Percentiles rank a stretch among this genome's conserved stretches.
phyloP scores from a whole-genome alignment of 2,797 vertebrate species.

The Anguilla pacifica region DNA sequence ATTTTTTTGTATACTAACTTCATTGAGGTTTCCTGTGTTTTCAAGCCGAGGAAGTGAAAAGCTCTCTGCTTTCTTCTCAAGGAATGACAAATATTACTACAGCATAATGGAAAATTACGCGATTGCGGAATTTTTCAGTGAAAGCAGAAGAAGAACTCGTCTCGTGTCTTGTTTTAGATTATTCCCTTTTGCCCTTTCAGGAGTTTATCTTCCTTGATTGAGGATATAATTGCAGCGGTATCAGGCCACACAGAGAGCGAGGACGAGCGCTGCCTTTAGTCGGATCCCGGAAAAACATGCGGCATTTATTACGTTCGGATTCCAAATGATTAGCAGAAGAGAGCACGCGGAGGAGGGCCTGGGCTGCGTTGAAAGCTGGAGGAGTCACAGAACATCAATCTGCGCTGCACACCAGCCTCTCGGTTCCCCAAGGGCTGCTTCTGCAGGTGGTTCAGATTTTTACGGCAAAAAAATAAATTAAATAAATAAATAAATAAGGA shows the following conservation, averaged over 20 bases:
- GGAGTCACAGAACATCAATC: conserved; percentile 60
- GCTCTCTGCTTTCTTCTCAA: neutral
- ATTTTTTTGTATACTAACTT: neutral
- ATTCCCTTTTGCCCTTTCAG: conserved; percentile 41
- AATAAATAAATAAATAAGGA: conserved; percentile 50
- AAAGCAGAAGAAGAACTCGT: conserved; percentile 31
- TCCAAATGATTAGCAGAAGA: conserved; percentile 76
- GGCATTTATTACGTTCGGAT: conserved; percentile 75
- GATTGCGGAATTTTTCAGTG: neutral
- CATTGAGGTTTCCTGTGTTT: neutral
- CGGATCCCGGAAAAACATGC: conserved; percentile 66
- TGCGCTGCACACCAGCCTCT: conserved; percentile 62
- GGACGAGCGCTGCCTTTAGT: conserved; percentile 50
- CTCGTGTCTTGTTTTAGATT: conserved; percentile 57
- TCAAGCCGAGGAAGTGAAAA: neutral
- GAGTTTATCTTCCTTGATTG: conserved; percentile 63
- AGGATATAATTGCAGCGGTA: conserved; percentile 60
- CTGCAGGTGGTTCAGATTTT: conserved; percentile 80
- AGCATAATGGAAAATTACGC: conserved; percentile 10
- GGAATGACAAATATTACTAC: neutral
- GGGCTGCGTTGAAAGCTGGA: conserved; percentile 61
- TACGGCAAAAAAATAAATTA: conserved; percentile 54
- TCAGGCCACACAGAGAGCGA: conserved; percentile 59
- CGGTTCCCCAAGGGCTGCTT: conserved; percentile 63
- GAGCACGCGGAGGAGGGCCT: conserved; percentile 55